Conservation (phyloP, 2,797 vertebrate genomes). For the Allobates femoralis region DNA sequence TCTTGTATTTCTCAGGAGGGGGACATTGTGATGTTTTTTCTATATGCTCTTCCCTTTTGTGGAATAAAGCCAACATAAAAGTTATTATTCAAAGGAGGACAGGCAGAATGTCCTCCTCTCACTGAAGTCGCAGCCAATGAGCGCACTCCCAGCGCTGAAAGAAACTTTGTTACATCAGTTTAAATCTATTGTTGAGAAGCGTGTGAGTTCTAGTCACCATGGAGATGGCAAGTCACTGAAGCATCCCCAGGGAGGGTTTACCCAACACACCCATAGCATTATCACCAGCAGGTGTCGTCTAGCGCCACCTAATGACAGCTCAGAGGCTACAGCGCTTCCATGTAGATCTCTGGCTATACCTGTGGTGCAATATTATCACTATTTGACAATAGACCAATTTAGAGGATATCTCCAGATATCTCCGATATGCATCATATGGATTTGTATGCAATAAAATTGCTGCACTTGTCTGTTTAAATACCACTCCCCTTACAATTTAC, state of each 20-base stretch:
- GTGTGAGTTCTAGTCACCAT: constrained; percentile 44
- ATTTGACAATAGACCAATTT: too few species aligned
- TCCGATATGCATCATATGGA: too few species aligned
- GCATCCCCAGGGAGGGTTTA: constrained; percentile 50
- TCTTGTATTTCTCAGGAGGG: neutral
- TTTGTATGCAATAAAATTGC: too few species aligned
- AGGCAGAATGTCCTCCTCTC: neutral
- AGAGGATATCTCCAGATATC: too few species aligned
- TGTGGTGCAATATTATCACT: too few species aligned
- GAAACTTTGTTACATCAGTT: constrained; percentile 41
- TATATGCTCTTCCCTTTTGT: constrained; percentile 9
- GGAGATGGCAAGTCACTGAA: constrained; percentile 38
- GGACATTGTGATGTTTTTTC: neutral
- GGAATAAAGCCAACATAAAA: neutral
- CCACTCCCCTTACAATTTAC: too few species aligned
- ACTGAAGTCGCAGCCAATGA: neutral
- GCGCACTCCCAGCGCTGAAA: neutral
- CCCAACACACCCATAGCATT: constrained; percentile 53
- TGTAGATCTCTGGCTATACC: neutral
- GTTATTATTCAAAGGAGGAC: neutral
- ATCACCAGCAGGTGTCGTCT: neutral
- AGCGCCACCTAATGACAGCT: constrained; percentile 33
- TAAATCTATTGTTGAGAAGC: constrained; percentile 47
- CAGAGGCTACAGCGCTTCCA: neutral
- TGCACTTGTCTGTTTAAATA: too few species aligned